Conservation (phyloP, 2,113 vertebrate genomes). For the Hydropotes inermis region DNA sequence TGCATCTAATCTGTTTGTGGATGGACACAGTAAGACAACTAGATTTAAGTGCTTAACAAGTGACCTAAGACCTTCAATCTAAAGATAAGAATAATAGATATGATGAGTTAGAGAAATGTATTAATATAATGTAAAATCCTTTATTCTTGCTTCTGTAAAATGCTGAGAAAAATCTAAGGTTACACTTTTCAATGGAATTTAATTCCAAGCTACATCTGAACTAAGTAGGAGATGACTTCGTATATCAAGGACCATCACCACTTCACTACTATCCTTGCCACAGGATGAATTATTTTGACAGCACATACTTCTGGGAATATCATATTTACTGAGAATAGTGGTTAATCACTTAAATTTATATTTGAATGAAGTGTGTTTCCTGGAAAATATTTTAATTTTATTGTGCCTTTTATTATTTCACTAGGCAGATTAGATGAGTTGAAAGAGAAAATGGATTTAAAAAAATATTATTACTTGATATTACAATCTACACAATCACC, state of each 20-base stretch:
- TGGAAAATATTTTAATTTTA: constrained; percentile 62
- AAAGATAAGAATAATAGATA: not conserved
- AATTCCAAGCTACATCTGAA: not conserved
- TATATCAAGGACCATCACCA: constrained; percentile 8
- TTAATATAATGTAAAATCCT: not conserved
- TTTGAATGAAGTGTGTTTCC: constrained; percentile 48
- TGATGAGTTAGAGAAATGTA: not conserved
- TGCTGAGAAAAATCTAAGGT: not conserved
- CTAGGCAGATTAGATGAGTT: constrained; percentile 32
- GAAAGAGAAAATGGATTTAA: constrained; percentile 31
- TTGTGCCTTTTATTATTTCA: constrained; percentile 50
- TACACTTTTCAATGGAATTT: not conserved
- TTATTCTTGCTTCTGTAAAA: not conserved
- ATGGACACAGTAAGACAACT: not conserved
- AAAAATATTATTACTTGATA: constrained; percentile 1
- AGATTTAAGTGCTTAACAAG: not conserved
- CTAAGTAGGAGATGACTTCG: not conserved
- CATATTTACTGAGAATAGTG: constrained; percentile 45
- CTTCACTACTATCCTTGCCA: not conserved
- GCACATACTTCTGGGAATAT: constrained; percentile 50
- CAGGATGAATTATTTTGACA: constrained; percentile 38
- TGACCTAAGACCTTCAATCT: not conserved
- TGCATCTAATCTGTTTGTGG: not conserved
- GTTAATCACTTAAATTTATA: constrained; percentile 50
- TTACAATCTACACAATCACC: not conserved